A percentile compares a stretch with the other conserved stretches of the same genome.
Evolutionary conservation across 2,888 invertebrate genomes (phyloP).

Genomic region (Machimus atricapillus): DNA sequence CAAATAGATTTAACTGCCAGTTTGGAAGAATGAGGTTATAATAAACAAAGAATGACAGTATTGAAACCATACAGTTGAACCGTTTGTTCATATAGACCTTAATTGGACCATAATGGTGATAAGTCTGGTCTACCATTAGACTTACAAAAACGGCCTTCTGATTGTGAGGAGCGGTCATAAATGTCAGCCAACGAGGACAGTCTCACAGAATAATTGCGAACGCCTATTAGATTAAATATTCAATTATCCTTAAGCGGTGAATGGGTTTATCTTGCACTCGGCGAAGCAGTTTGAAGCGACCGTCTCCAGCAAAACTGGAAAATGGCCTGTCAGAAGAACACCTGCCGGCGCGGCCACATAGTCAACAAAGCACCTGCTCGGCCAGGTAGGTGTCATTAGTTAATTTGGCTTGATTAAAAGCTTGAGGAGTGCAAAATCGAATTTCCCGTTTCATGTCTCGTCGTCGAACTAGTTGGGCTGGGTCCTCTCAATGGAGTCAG

Average conservation of each 20-base stretch:
- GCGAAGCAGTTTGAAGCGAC: neutral
- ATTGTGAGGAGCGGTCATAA: neutral
- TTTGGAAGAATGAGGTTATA: neutral
- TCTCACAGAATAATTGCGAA: neutral
- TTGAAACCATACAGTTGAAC: neutral
- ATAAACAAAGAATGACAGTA: neutral
- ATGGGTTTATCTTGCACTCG: neutral
- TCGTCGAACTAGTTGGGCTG: neutral
- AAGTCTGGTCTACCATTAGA: neutral
- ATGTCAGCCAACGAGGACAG: neutral
- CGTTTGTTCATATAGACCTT: neutral
- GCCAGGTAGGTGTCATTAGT: slow-evolving; percentile 11
- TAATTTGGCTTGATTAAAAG: slow-evolving; percentile 15
- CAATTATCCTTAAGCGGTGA: neutral
- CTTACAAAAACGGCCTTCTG: neutral
- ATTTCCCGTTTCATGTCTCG: neutral
- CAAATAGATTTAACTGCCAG: neutral
- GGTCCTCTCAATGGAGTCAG: neutral
- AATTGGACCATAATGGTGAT: neutral
- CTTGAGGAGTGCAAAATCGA: neutral
- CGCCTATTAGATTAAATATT: neutral
- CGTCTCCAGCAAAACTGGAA: neutral
- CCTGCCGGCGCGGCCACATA: neutral
- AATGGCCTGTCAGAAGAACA: neutral
- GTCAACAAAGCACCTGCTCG: neutral